Base-by-base conservation (phyloP, 92 coral and sea anemone species). In the Phymanthus crucifer region DNA sequence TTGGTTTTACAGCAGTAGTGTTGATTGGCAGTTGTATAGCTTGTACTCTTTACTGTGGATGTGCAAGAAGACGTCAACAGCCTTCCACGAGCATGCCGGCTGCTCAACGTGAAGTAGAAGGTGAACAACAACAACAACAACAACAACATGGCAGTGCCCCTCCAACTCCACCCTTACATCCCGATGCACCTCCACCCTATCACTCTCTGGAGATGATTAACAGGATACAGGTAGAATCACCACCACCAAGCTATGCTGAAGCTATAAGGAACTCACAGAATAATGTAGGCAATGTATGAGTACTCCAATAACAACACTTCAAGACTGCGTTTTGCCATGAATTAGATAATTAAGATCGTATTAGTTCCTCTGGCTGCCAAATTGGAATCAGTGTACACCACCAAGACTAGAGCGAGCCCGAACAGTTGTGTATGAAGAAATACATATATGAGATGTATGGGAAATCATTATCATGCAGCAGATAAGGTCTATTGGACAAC, bases 191-290 rank as follows among this genome's bases (percentile, higher is more conserved):
- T 27, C 91, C 91, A 7, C 85, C 88, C 8, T 88, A 88, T 54
- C 61, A 71, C 31, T 70, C 88, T n/a, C 70, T 80, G 19, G 78
- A 70, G 24, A 69, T 54, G 71, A 34, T 69, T 19, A n/a, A 34
- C 36, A 48, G 34, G 32, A 34, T 48, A 18, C 54, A 40, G 40
- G 64, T 46, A 32, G 73, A 40, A 29, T 40, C 45, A 40, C 87
- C 91, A 19, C 91, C 91, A 48, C 91, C 91, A 31, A 72, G 74
- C 24, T 88, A 88, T 36, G 80, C 74, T 45, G 85, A 83, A 70
- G 88, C 84, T 1, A 33, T 84, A 46, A 40, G 78, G 18, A 43
- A 52, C 43, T 83, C 87, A 16, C 84, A 80, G 8, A 80, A 80
- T 18, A 37, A 12, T 71, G 26, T 80, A 34, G 70, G n/a, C 16